Percentiles rank a stretch among this genome's conserved stretches.
phyloP scores from a whole-genome alignment of 2,888 invertebrate species.

The Micropterix aruncella region DNA sequence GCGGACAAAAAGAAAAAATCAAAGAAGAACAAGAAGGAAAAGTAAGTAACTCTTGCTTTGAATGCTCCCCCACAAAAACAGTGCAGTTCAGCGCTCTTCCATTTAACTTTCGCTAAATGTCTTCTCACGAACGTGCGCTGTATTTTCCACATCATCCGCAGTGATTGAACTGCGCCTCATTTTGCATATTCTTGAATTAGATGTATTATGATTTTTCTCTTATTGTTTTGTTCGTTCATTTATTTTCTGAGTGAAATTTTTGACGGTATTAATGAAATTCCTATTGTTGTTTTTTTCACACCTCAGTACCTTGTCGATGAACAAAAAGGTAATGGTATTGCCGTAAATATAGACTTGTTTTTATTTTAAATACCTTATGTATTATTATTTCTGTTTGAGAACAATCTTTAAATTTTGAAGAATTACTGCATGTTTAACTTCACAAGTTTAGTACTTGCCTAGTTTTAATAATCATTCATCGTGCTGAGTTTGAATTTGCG shows the following conservation, averaged over 20 bases:
- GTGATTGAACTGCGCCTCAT: too few species aligned
- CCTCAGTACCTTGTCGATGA: conserved; percentile 33
- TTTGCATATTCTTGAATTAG: too few species aligned
- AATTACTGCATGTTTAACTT: neutral
- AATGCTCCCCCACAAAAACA: too few species aligned
- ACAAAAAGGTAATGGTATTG: conserved; percentile 33
- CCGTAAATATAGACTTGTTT: conserved; percentile 27
- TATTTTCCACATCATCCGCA: too few species aligned
- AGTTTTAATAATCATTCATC: neutral
- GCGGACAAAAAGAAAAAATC: conserved; percentile 68
- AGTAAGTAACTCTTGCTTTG: too few species aligned
- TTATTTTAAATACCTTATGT: conserved; percentile 15
- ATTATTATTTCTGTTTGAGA: conserved; percentile 5
- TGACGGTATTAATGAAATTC: neutral
- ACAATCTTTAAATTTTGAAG: neutral
- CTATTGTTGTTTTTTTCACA: conserved; percentile 27
- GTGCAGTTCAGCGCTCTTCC: too few species aligned
- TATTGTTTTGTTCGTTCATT: too few species aligned
- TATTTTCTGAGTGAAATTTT: neutral
- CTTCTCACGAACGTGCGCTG: too few species aligned
- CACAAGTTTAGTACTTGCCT: neutral
- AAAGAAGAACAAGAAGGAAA: conserved; percentile 61
- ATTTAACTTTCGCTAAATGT: too few species aligned
- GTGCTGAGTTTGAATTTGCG: neutral
- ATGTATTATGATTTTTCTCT: too few species aligned